Conservation (phyloP, 2,797 vertebrate species). For the Phoxinus dragarum region DNA sequence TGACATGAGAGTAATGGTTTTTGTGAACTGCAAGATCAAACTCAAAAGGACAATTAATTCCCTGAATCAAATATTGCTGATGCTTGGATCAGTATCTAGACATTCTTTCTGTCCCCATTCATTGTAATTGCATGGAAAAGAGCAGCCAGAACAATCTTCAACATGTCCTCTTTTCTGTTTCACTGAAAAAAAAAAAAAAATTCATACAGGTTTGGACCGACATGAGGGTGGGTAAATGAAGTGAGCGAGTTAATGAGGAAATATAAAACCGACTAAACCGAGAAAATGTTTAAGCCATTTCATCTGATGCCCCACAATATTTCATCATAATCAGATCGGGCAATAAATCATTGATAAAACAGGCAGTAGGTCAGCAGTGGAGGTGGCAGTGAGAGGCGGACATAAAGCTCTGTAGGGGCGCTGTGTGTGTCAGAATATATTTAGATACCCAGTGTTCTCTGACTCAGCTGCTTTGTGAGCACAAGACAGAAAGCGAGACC, state of each 20-base stretch:
- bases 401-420: slow-evolving; percentile 27
- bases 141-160: neutral
- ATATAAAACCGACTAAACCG: neutral
- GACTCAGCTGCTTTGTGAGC: slow-evolving; percentile 57
- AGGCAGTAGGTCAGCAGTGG: neutral
- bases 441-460: slow-evolving; percentile 52
- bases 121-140: neutral
- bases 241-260: neutral
- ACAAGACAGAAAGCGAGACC: slow-evolving; percentile 27
- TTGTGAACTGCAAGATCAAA: neutral
- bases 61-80: neutral
- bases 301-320: neutral
- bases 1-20: neutral
- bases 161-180: neutral
- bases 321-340: neutral
- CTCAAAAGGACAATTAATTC: neutral
- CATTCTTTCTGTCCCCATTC: neutral
- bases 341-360: slow-evolving; percentile 2
- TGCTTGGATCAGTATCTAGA: neutral
- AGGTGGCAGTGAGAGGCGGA: neutral
- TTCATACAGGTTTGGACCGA: neutral
- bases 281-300: neutral
- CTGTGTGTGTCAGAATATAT: slow-evolving; percentile 47
- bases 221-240: neutral
- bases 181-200: neutral